phyloP scores from a whole-genome alignment of 2,797 vertebrate genomes.

The Hybognathus amarus region DNA sequence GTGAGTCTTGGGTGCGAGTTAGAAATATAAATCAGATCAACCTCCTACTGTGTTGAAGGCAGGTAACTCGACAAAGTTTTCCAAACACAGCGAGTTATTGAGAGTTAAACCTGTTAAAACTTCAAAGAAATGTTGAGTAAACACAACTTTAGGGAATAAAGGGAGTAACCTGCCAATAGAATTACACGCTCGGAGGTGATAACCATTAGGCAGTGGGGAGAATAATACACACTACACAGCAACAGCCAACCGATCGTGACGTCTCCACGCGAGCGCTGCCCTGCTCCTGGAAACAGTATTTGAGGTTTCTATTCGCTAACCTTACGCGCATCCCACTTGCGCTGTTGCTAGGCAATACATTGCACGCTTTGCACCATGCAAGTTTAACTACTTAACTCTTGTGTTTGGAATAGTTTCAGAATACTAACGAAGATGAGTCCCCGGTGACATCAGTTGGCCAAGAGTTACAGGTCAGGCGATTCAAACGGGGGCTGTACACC shows the following conservation, averaged over 20 bases:
- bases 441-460: slow-evolving; percentile 47
- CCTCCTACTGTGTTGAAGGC: slow-evolving; percentile 30
- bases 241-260: slow-evolving; percentile 85
- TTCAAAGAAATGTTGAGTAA: slow-evolving; percentile 48
- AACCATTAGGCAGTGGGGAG: slow-evolving; percentile 66
- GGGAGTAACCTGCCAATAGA: slow-evolving; percentile 59
- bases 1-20: slow-evolving; percentile 27
- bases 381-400: slow-evolving; percentile 58
- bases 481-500: not conserved
- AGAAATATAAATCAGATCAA: slow-evolving; percentile 36
- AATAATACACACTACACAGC: slow-evolving; percentile 77
- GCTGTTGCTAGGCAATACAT: slow-evolving; percentile 85
- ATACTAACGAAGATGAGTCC: slow-evolving; percentile 56
- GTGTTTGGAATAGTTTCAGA: slow-evolving; percentile 54
- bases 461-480: slow-evolving; percentile 41
- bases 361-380: slow-evolving; percentile 70
- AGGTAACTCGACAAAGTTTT: slow-evolving; percentile 32
- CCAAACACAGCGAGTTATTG: slow-evolving; percentile 9
- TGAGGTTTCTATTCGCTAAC: slow-evolving; percentile 84
- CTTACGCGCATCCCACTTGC: slow-evolving; percentile 70
- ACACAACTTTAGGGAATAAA: slow-evolving; percentile 59
- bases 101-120: slow-evolving; percentile 31
- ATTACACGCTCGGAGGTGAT: slow-evolving; percentile 57
- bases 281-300: slow-evolving; percentile 85
- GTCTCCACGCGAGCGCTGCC: slow-evolving; percentile 82